phyloP scores from a whole-genome alignment of 2,797 vertebrate genomes.

The Hafferia zeledoni region DNA sequence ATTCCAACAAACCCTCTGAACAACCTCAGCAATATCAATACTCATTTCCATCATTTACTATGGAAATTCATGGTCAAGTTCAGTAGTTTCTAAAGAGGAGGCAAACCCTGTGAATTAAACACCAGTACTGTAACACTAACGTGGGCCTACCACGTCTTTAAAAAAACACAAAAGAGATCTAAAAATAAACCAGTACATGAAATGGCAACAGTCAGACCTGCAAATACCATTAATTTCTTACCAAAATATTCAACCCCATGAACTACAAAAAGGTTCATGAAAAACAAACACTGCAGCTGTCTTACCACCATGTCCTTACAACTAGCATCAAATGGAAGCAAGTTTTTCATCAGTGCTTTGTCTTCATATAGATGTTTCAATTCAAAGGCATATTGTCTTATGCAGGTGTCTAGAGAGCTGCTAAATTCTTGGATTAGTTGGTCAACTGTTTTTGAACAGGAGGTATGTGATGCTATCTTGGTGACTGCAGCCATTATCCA shows the following conservation, averaged over 20 bases:
- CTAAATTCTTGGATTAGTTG: constrained; percentile 80
- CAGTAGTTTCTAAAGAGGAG: no score
- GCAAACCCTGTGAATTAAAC: no score
- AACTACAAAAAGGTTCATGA: background rate
- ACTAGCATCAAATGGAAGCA: constrained; percentile 78
- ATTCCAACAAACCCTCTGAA: no score
- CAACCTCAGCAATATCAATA: no score
- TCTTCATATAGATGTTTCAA: constrained; percentile 85
- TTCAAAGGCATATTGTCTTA: constrained; percentile 91
- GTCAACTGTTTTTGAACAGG: constrained; percentile 67
- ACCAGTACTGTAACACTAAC: no score
- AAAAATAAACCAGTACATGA: no score
- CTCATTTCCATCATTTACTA: no score
- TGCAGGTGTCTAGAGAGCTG: constrained; percentile 86
- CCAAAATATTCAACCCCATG: background rate
- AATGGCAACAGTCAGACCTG: background rate
- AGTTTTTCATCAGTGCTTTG: constrained; percentile 76
- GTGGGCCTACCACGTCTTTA: no score
- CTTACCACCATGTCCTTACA: constrained; percentile 86
- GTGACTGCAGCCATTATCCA: constrained; percentile 91
- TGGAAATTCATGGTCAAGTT: no score
- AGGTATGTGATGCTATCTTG: constrained; percentile 81
- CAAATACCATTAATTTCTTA: background rate
- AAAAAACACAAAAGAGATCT: no score
- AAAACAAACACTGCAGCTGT: background rate